Conservation (phyloP, 1,140 invertebrate genomes). For the Rhopalosiphum padi region DNA sequence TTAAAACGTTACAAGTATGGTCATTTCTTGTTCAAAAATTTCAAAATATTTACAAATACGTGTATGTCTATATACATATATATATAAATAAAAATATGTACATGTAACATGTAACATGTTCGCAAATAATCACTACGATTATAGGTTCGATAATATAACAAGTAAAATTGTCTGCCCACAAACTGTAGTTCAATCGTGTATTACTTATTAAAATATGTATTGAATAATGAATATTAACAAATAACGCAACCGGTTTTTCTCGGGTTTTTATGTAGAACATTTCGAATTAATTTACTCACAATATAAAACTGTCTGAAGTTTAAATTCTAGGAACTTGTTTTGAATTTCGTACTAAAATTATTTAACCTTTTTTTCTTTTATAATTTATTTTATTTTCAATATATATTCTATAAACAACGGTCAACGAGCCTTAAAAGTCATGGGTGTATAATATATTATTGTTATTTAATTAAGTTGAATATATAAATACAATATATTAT, state of each 20-base stretch:
- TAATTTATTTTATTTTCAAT: neutral
- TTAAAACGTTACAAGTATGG: neutral
- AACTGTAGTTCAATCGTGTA: neutral
- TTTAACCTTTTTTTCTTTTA: neutral
- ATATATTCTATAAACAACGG: neutral
- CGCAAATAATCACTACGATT: neutral
- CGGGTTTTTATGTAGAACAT: slow-evolving; percentile 16
- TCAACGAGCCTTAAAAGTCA: neutral
- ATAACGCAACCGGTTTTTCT: slow-evolving; percentile 27
- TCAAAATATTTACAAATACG: neutral
- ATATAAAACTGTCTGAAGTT: neutral
- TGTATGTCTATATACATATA: neutral
- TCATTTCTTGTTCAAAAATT: neutral
- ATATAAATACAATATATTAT: neutral
- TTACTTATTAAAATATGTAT: neutral
- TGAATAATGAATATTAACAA: neutral
- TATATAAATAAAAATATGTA: neutral
- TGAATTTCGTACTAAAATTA: neutral
- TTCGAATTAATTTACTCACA: slow-evolving; percentile 28
- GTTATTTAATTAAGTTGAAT: neutral
- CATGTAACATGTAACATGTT: neutral
- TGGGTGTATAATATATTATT: neutral
- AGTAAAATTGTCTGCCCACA: neutral
- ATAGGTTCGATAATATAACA: neutral
- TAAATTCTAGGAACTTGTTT: slow-evolving; percentile 5